Evolutionary conservation across 2,113 vertebrate genomes (phyloP), one percentile per base, ranked within the genome.

Genomic region (Laterallus jamaicensis): DNA sequence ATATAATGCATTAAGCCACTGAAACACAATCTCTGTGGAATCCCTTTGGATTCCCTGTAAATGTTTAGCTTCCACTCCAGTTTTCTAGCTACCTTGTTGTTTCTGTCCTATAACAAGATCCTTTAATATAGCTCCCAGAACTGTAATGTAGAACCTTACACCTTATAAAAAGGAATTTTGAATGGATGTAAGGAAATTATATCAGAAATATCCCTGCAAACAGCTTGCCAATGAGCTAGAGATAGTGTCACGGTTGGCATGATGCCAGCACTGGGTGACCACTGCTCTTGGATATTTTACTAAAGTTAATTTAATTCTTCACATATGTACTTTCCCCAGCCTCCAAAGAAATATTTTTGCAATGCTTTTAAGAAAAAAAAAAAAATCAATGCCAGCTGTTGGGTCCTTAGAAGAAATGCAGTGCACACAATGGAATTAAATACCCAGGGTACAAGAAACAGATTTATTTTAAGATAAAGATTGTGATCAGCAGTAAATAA

Each of bases 121-220:
- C 47, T 86, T 90, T 90, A 90, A 75, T 81, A 95, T 25, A 92
- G 49, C 18, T 93, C 79, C 80, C 88, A 83, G 64, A 52, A 60
- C 73, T 86, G 26, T 56, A 68, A 29, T 71, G 88, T 49, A 84
- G 79, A 93, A 75, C 49, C 60, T 94, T 71, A 62, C 89, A 96
- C 84, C 70, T 90, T 94, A 93, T 93, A 78, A 95, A 96, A 93
- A 78, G 9, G 49, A 58, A 88, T 91, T 96, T 93, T 80, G 62
- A 90, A 69, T 81, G 73, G 35, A 76, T 75, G 31, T 71, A 71
- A 90, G 88, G 90, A 96, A 95, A 75, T 79, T 6, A 66, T 92
- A 84, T 66, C 68, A 96, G 68, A 96, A 96, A 81, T 86, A 82
- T 64, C 21, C 32, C 24, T 68, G 16, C 21, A 91, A 95, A 79